Base-by-base conservation (phyloP, 2,888 invertebrate species). In the Drosophila meridiana region DNA sequence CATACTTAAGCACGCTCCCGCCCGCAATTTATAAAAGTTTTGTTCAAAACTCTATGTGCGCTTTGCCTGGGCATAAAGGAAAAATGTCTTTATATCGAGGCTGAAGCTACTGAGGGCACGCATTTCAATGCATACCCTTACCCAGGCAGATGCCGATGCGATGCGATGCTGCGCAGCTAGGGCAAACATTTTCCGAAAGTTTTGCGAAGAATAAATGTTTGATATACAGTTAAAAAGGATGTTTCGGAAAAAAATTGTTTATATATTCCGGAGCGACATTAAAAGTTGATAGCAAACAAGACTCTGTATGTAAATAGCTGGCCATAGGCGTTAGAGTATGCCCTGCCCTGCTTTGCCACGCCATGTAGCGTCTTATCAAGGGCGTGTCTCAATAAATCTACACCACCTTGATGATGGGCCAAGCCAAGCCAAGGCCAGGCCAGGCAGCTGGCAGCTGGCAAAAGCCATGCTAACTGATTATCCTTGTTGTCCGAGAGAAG, bases 341-440 rank as follows among this genome's bases (percentile, higher is more conserved):
- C 4, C 26, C 14, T 4, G 30, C 4, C 30, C 4, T n/a, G 30
- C 48, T 40, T 36, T 32, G 28, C 62, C 56, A 28, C 47, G 57
- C 52, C 55, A 62, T 70, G 64, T 57, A 55, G 60, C 69, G 71
- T 70, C 85, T 89, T 86, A 86, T 86, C 78, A 83, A 73, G 80
- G 72, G 88, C 85, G 80, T 89, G 90, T 85, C 78, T 69, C 83
- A 89, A 89, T 86, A 89, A 86, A 89, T 86, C 85, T 85, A 71
- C 64, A 76, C 80, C 75, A 80, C 71, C 76, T 76, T 63, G n/a
- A 13, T 60, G n/a, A 32, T 26, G 50, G 50, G 59, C 62, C 47
- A 50, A 43, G 57, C 67, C 67, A 55, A 48, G 63, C 71, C 64
- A 20, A 20, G 20, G 20, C 20, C 20, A 20, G 20, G 20, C 20